These are phyloP conservation scores for Brachyhypopomus gauderio DNA, from an alignment of 2,113 vertebrate species.

Conservation along the genomic window DNA sequence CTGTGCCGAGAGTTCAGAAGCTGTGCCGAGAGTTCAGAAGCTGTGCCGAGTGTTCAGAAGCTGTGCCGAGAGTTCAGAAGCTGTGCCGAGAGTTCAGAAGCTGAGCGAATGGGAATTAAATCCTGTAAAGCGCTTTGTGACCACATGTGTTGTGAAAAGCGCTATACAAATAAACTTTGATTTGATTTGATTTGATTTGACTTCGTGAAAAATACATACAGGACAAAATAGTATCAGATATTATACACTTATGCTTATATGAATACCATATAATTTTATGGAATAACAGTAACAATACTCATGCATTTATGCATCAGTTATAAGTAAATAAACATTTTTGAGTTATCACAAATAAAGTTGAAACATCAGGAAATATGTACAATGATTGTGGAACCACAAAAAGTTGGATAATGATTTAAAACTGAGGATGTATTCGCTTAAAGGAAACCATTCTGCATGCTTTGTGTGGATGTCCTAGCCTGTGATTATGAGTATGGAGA, in stretches of 20 bases:
- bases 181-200: too few relatives aligned
- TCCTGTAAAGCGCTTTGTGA: too few relatives aligned
- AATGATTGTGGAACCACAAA: neutral
- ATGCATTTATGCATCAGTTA: too few relatives aligned
- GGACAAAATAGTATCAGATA: too few relatives aligned
- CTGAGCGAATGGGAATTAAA: neutral
- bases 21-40: neutral
- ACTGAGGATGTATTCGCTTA: neutral
- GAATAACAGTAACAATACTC: too few relatives aligned
- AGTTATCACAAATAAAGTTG: neutral
- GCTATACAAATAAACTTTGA: too few relatives aligned
- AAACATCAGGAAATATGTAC: neutral
- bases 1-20: neutral
- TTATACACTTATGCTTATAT: too few relatives aligned
- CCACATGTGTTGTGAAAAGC: too few relatives aligned
- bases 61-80: neutral
- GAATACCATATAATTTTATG: too few relatives aligned
- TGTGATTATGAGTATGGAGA: neutral
- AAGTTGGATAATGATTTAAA: neutral
- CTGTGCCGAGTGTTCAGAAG: neutral
- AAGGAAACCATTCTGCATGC: slow-evolving; percentile 4
- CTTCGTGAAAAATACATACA: too few relatives aligned
- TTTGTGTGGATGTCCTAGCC: neutral
- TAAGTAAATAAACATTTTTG: neutral
- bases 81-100: neutral